Evolutionary conservation across 2,797 vertebrate species (phyloP).

Genomic region (Sebastes steindachneri): DNA sequence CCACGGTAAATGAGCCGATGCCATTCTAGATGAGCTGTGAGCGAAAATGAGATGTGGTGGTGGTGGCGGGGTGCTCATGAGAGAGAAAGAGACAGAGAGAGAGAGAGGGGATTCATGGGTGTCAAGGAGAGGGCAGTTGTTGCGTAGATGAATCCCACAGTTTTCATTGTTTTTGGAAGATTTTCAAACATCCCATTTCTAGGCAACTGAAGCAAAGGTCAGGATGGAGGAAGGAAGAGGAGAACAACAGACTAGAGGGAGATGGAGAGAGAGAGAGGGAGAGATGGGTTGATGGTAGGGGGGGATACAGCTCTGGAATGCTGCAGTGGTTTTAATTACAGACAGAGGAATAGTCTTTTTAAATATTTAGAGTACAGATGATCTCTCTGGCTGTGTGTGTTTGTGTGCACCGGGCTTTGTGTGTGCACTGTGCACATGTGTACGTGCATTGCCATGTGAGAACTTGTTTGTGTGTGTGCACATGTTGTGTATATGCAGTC

Average conservation of each 20-base stretch:
- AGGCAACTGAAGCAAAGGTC: slow-evolving; percentile 71
- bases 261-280: slow-evolving; percentile 4
- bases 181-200: slow-evolving; percentile 71
- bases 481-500: slow-evolving; percentile 7
- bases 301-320: slow-evolving; percentile 65
- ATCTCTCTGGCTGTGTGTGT: slow-evolving; percentile 52
- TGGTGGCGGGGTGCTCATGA: background rate
- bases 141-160: slow-evolving; percentile 61
- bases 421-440: background rate
- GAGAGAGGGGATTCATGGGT: slow-evolving; percentile 41
- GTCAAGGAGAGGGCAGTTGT: slow-evolving; percentile 68
- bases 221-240: slow-evolving; percentile 59
- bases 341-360: slow-evolving; percentile 74
- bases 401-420: slow-evolving; percentile 35
- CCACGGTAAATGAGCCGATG: slow-evolving; percentile 42
- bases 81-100: background rate
- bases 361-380: slow-evolving; percentile 83
- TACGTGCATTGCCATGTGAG: background rate
- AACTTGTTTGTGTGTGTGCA: slow-evolving; percentile 29
- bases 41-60: slow-evolving; percentile 25
- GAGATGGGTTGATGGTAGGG: slow-evolving; percentile 39
- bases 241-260: slow-evolving; percentile 34
- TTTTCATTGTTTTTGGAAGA: slow-evolving; percentile 70
- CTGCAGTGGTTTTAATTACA: slow-evolving; percentile 82
- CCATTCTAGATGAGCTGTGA: slow-evolving; percentile 42